These are phyloP conservation scores for Lysandra bellargus DNA, from an alignment of 2,888 invertebrate species.

Conservation along the genomic window DNA sequence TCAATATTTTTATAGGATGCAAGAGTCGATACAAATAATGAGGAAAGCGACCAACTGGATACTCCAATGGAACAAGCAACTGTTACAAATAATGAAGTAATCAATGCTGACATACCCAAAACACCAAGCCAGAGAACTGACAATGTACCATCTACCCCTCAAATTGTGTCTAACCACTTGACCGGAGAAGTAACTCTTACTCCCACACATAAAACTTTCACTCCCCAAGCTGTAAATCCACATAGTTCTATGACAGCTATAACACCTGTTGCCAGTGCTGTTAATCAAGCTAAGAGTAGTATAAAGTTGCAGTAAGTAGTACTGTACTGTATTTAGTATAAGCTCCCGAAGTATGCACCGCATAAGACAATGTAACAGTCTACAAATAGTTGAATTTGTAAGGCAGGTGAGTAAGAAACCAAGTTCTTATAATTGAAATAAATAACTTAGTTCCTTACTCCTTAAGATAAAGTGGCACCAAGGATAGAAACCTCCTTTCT, in stretches of 20 bases:
- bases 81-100: neutral
- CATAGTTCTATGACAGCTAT: conserved; percentile 77
- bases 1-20: neutral
- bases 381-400: no score
- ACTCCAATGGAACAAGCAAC: neutral
- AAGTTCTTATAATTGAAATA: no score
- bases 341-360: no score
- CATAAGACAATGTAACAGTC: no score
- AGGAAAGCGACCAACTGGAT: neutral
- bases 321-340: neutral
- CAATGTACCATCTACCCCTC: conserved; percentile 37
- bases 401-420: no score
- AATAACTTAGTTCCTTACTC: no score
- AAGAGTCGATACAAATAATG: neutral
- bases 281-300: conserved; percentile 80
- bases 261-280: conserved; percentile 75
- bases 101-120: neutral
- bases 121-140: conserved; percentile 30
- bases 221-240: conserved; percentile 72
- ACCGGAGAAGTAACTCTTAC: conserved; percentile 66
- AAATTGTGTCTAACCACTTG: conserved; percentile 33
- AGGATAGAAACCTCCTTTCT: neutral
- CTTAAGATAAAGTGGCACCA: no score
- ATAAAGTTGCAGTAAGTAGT: conserved; percentile 81
- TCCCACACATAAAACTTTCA: conserved; percentile 64